Evolutionary conservation across 1,140 invertebrate species (phyloP), one percentile per base, ranked within the genome.

Genomic region (Drosophila subobscura): DNA sequence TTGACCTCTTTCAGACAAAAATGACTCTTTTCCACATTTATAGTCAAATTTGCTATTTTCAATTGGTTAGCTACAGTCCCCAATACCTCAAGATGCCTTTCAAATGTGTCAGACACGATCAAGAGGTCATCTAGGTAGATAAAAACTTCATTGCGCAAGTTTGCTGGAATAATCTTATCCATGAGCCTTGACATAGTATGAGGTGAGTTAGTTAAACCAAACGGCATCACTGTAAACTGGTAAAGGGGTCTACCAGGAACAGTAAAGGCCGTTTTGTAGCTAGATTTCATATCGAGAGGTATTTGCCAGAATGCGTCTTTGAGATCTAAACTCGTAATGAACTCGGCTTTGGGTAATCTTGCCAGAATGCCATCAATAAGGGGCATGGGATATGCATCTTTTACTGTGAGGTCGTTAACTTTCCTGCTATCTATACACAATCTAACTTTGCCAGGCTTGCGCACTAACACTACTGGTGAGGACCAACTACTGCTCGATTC

Each of bases 221-320:
- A 49, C 2, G 41, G 54, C 63, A 57, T 66, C 22, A 66, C 53
- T 2, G 20, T 58, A n/a, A 47, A 58, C 27, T 58, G 29, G 3
- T 66, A 51, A 6, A 61, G 20, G 2, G 23, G 58, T 10, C 58
- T 23, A 2, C 42, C 51, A 4, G 59, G 29, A 22, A 41, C 49
- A 1, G 53, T 51, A 23, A 46, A 56, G 7, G 54, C 54, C 0
- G 54, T 56, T 56, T 56, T 56, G 8, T 55, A 22, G 6, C 41
- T 8, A 10, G 51, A 12, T 4, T 14, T 3, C 14, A 22, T 4
- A n/a, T 7, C 20, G 23, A 16, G 27, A 12, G 47, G 47, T 50
- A 50, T 50, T 55, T 44, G 53, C 53, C 47, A 29, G 8, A 27
- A 50, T 12, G 41, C 41, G 27, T 55, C 53, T 41, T 55, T 45